These are phyloP conservation scores for Hydrozoanthus tunicans DNA, from an alignment of 64 coral and sea anemone species.

Conservation along the genomic window DNA sequence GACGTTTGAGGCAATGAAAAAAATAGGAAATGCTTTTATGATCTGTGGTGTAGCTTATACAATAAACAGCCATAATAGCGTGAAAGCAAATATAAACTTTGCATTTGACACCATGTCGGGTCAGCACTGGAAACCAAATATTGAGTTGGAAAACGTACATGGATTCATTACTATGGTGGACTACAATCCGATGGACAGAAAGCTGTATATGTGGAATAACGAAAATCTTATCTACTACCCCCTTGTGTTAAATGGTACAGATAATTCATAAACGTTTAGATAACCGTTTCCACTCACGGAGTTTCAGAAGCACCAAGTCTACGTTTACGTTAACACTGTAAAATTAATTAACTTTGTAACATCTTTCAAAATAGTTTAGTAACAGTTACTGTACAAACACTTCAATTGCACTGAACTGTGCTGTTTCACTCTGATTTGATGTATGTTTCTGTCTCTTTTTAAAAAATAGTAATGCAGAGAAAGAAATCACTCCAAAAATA, in stretches of 20 bases:
- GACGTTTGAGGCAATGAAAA: neutral
- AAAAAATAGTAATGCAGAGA: too few relatives aligned
- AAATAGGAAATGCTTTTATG: conserved; percentile 54
- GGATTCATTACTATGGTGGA: conserved; percentile 41
- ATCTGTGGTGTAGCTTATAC: conserved; percentile 64
- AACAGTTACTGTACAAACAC: too few relatives aligned
- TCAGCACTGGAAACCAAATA: neutral
- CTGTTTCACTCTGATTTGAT: too few relatives aligned
- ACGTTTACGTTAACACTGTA: too few relatives aligned
- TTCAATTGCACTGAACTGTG: too few relatives aligned
- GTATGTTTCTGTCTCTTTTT: too few relatives aligned
- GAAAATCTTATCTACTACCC: neutral
- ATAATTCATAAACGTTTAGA: neutral
- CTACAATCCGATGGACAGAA: conserved; percentile 38
- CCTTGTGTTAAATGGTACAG: conserved; percentile 15
- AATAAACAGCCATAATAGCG: neutral
- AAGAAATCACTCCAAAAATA: too few relatives aligned
- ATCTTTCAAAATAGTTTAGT: too few relatives aligned
- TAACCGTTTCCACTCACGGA: too few relatives aligned
- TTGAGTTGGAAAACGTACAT: neutral
- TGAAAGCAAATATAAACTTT: neutral
- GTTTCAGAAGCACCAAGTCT: too few relatives aligned
- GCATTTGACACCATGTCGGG: conserved; percentile 50
- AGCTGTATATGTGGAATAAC: conserved; percentile 47
- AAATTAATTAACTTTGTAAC: too few relatives aligned